phyloP scores from a whole-genome alignment of 2,797 vertebrate genomes.

The Enteromius trimaculatus region DNA sequence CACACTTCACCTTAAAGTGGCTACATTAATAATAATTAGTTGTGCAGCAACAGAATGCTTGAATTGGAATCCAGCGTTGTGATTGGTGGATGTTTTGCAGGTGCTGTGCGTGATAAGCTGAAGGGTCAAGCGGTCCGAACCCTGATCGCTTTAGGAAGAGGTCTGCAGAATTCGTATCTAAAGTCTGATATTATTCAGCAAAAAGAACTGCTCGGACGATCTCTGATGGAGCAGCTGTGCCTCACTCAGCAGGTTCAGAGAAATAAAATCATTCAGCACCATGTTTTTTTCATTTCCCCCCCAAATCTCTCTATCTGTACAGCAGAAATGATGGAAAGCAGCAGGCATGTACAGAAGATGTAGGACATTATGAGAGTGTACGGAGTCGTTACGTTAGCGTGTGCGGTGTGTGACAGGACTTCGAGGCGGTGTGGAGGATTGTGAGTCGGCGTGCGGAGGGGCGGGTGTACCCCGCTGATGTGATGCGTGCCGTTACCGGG shows the following conservation, averaged over 20 bases:
- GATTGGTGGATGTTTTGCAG: conserved; percentile 41
- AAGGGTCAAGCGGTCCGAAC: conserved; percentile 38
- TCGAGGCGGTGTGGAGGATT: conserved; percentile 48
- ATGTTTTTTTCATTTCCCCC: not conserved
- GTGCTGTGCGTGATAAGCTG: conserved; percentile 32
- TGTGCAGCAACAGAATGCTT: not conserved
- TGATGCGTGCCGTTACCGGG: conserved; percentile 56
- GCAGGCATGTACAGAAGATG: not conserved
- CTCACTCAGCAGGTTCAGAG: conserved; percentile 47
- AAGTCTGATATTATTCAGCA: conserved; percentile 28
- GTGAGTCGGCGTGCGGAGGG: conserved; percentile 40
- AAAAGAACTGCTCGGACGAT: conserved; percentile 46
- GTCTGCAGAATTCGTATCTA: conserved; percentile 38
- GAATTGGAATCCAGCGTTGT: not conserved
- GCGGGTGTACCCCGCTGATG: conserved; percentile 30
- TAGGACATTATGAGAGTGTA: not conserved
- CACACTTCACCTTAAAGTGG: not conserved
- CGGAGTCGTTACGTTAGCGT: not conserved
- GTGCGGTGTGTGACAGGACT: conserved; percentile 43
- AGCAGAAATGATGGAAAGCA: not conserved
- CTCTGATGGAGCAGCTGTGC: conserved; percentile 39
- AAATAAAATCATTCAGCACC: not conserved
- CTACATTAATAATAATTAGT: not conserved
- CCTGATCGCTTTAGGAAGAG: conserved; percentile 40
- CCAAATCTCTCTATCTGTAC: not conserved